These are phyloP conservation scores for Rhinatrema bivittatum DNA, from an alignment of 2,797 vertebrate species.

Conservation along the genomic window DNA sequence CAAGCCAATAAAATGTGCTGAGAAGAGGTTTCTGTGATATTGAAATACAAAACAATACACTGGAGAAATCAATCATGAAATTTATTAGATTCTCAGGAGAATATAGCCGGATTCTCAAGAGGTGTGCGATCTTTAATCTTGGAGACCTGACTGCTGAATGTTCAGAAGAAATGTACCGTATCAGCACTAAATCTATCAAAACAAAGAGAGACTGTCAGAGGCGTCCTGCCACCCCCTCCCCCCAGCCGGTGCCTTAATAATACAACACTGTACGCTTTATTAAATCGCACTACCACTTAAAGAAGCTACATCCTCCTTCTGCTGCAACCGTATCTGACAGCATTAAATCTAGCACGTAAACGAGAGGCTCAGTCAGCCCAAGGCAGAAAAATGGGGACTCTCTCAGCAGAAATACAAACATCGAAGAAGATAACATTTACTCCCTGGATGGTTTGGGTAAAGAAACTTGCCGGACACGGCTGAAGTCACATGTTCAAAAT, in stretches of 20 bases:
- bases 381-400: not conserved
- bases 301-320: not conserved
- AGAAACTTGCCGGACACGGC: too few species aligned
- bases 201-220: slow-evolving; percentile 20
- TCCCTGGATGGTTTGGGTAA: too few species aligned
- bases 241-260: slow-evolving; percentile 1
- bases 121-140: slow-evolving; percentile 24
- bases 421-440: too few species aligned
- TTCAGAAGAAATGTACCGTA: slow-evolving; percentile 18
- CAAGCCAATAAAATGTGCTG: not conserved
- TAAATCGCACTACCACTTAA: not conserved
- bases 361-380: not conserved
- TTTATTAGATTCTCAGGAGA: slow-evolving; percentile 2
- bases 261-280: not conserved
- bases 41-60: slow-evolving; percentile 2
- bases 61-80: slow-evolving; percentile 23
- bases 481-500: too few species aligned
- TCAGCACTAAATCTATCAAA: slow-evolving; percentile 20
- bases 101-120: slow-evolving; percentile 16
- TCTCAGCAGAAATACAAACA: too few species aligned
- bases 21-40: not conserved
- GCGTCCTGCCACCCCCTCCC: not conserved
- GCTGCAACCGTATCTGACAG: not conserved
- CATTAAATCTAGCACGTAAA: not conserved
- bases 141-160: slow-evolving; percentile 9